phyloP scores from a whole-genome alignment of 2,888 invertebrate genomes.

The Agriopis leucophaearia region DNA sequence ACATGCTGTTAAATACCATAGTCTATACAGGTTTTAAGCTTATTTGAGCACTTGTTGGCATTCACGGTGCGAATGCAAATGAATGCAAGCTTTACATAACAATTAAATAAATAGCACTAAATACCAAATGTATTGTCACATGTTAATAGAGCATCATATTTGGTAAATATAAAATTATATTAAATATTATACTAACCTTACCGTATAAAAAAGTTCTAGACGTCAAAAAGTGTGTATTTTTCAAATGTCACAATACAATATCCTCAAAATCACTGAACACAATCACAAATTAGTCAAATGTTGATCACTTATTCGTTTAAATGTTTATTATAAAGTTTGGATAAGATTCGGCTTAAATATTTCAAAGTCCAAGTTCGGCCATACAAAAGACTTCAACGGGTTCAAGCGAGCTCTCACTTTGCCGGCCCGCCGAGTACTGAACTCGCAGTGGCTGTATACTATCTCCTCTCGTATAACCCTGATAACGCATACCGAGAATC shows the following conservation, averaged over 20 bases:
- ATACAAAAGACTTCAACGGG: constrained; percentile 66
- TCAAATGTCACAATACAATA: constrained; percentile 40
- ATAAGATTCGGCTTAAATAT: constrained; percentile 16
- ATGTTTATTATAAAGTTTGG: constrained; percentile 1
- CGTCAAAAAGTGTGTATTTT: constrained; percentile 26
- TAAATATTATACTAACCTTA: constrained; percentile 27
- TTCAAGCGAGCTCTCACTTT: constrained; percentile 66
- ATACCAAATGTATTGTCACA: background rate
- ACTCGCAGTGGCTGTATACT: constrained; percentile 62
- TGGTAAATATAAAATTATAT: background rate
- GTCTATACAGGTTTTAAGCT: constrained; percentile 21
- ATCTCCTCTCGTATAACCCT: constrained; percentile 75
- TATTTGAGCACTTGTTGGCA: constrained; percentile 32
- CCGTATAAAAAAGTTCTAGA: constrained; percentile 26
- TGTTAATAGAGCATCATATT: background rate
- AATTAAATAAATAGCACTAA: constrained; percentile 9
- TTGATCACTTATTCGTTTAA: constrained; percentile 22
- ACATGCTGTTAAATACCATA: constrained; percentile 25
- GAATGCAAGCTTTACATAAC: constrained; percentile 18
- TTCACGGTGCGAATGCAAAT: constrained; percentile 18
- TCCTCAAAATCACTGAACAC: constrained; percentile 39
- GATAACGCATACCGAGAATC: constrained; percentile 75
- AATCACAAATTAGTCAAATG: constrained; percentile 31
- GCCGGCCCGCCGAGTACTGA: constrained; percentile 69
- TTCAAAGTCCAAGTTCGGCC: constrained; percentile 40